phyloP scores from a whole-genome alignment of 2,797 vertebrate species.

The Streptopelia turtur region DNA sequence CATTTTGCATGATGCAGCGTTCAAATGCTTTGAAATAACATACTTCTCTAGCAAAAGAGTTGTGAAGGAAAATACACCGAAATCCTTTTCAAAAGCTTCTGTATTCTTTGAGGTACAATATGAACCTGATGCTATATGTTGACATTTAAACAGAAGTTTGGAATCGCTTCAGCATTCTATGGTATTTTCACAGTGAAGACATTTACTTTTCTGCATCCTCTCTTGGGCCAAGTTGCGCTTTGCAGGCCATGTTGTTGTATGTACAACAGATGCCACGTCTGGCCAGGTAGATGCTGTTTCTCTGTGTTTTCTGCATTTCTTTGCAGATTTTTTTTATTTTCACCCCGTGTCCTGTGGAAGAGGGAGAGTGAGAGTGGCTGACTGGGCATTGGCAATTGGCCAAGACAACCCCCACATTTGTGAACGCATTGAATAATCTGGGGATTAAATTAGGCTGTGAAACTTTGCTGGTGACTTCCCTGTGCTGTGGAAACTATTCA shows the following conservation, averaged over 20 bases:
- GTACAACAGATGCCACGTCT: not conserved
- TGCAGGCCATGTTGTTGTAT: no score
- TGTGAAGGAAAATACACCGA: not conserved
- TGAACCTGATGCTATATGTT: not conserved
- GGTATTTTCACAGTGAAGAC: not conserved
- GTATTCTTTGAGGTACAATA: not conserved
- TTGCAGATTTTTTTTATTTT: not conserved
- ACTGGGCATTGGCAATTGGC: no score
- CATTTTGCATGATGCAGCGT: not conserved
- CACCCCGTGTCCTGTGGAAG: rapidly evolving
- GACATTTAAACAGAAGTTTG: not conserved
- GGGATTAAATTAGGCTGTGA: no score
- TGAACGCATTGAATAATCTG: no score
- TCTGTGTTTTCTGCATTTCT: not conserved
- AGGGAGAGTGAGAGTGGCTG: not conserved
- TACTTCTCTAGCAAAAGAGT: not conserved
- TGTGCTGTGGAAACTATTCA: not conserved
- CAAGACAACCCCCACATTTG: no score
- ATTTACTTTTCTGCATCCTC: not conserved
- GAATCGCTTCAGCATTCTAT: not conserved
- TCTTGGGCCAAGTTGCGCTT: not conserved
- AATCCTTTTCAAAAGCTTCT: not conserved
- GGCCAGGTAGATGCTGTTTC: not conserved
- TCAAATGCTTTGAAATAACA: not conserved
- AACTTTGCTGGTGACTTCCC: not conserved